Conservation (phyloP, 2,797 vertebrate genomes). For the Coendou prehensilis region DNA sequence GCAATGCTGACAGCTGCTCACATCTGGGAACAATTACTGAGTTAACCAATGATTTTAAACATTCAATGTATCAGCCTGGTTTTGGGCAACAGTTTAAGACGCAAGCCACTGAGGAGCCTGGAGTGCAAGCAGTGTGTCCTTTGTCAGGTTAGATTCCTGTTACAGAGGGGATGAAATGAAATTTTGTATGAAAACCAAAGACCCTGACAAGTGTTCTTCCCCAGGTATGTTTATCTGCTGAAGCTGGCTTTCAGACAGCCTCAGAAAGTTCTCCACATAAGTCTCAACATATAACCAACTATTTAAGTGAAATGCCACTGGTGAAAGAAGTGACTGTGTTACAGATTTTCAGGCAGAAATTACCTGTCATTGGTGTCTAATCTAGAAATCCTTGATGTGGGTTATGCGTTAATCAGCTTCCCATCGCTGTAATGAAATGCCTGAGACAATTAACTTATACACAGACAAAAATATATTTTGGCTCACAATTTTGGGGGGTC, state of each 20-base stretch:
- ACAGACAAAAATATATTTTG: background rate
- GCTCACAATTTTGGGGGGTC: background rate
- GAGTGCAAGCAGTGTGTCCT: background rate
- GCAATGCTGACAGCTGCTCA: background rate
- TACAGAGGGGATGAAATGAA: background rate
- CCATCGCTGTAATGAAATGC: background rate
- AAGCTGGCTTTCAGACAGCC: background rate
- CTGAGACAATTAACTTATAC: background rate
- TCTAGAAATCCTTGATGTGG: background rate
- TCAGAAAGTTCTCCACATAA: background rate
- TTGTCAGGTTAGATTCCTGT: background rate
- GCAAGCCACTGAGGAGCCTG: background rate
- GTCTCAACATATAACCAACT: slow-evolving; percentile 16
- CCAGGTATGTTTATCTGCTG: background rate
- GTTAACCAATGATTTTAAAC: background rate
- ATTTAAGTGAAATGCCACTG: background rate
- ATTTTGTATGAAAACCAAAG: slow-evolving; percentile 35
- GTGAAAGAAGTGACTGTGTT: background rate
- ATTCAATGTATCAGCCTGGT: background rate
- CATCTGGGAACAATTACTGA: background rate
- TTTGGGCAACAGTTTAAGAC: slow-evolving; percentile 17
- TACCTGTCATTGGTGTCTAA: background rate
- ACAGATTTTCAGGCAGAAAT: background rate
- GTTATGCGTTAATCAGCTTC: background rate
- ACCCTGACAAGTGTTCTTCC: background rate